Percentiles rank a stretch among this genome's conserved stretches.
Evolutionary conservation across 2,113 vertebrate species (phyloP).

Genomic region (Sinocyclocheilus maitianheensis): DNA sequence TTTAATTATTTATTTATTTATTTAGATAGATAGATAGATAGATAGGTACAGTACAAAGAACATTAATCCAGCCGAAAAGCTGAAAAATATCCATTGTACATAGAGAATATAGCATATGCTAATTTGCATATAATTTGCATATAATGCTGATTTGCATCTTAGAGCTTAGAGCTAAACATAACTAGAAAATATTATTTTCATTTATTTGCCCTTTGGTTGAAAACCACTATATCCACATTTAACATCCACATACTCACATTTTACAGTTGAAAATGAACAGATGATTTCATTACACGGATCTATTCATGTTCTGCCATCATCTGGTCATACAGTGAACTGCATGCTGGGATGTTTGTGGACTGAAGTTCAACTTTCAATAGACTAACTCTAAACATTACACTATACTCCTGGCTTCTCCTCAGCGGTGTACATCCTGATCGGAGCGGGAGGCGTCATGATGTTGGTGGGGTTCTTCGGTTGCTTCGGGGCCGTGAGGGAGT

Average conservation of each 20-base stretch:
- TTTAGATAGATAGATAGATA: no score
- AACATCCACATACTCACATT: no score
- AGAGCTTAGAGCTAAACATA: no score
- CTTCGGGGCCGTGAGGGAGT: constrained; percentile 92
- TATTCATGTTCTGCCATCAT: constrained; percentile 58
- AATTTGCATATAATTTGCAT: no score
- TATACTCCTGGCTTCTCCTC: constrained; percentile 24
- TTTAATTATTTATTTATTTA: background rate
- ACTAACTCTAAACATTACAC: background rate
- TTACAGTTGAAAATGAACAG: background rate
- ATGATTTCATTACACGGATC: background rate
- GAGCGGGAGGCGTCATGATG: constrained; percentile 90
- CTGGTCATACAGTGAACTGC: constrained; percentile 57
- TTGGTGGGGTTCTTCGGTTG: constrained; percentile 93
- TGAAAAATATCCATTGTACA: no score
- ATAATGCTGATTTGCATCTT: background rate
- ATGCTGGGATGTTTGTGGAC: background rate
- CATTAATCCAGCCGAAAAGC: no score
- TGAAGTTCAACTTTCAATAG: background rate
- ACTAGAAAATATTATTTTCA: background rate
- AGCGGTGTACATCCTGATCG: constrained; percentile 92
- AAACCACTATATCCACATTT: background rate
- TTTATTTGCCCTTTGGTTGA: background rate
- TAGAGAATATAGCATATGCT: background rate
- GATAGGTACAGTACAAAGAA: no score